Conservation (phyloP, 2,888 invertebrate genomes). For the Lasioglossum marginatum region DNA sequence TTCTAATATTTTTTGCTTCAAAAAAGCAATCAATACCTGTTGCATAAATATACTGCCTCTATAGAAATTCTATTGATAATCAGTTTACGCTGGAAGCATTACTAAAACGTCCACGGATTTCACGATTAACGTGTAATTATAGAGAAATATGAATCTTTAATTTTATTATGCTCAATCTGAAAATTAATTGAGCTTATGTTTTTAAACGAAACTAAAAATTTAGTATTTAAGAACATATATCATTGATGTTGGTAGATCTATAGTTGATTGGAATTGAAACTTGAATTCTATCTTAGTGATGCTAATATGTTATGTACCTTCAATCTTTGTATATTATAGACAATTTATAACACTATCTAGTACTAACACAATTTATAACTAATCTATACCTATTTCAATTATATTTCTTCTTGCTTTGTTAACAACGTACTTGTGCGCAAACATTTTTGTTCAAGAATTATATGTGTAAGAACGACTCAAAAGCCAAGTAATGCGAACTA, state of each 20-base stretch:
- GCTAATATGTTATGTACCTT: slow-evolving; percentile 65
- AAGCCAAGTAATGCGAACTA: slow-evolving; percentile 47
- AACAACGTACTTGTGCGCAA: slow-evolving; percentile 33
- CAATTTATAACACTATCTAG: slow-evolving; percentile 64
- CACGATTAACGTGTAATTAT: slow-evolving; percentile 41
- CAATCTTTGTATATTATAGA: slow-evolving; percentile 67
- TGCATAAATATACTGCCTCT: slow-evolving; percentile 58
- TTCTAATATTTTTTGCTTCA: slow-evolving; percentile 48
- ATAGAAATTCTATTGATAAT: slow-evolving; percentile 52
- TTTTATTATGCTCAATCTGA: slow-evolving; percentile 47
- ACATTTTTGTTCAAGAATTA: slow-evolving; percentile 38
- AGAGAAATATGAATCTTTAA: slow-evolving; percentile 38
- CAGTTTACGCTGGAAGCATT: slow-evolving; percentile 35
- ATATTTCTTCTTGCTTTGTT: slow-evolving; percentile 48
- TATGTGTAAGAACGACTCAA: slow-evolving; percentile 42
- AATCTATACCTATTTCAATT: slow-evolving; percentile 60
- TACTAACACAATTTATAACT: too few species aligned
- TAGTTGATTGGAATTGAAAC: slow-evolving; percentile 57
- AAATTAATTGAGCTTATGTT: slow-evolving; percentile 51
- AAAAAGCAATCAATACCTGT: slow-evolving; percentile 38
- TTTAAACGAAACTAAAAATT: slow-evolving; percentile 49
- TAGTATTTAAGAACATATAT: slow-evolving; percentile 49
- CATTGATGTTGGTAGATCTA: slow-evolving; percentile 52
- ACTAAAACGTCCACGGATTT: slow-evolving; percentile 47
- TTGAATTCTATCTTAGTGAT: slow-evolving; percentile 54